Evolutionary conservation across 2,888 invertebrate species (phyloP).

Genomic region (Cybosia mesomella): DNA sequence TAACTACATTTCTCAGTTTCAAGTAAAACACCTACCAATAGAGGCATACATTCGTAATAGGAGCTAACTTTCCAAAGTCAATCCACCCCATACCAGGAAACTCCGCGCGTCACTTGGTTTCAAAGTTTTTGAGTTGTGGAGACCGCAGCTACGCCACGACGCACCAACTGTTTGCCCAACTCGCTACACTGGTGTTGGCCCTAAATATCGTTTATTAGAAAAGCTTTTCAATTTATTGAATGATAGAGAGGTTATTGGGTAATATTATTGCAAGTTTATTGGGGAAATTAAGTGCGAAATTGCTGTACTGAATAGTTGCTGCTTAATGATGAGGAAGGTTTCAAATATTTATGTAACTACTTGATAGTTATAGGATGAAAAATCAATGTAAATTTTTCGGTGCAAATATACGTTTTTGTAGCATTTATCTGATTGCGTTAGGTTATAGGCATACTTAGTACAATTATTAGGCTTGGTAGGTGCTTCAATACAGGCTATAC

Average conservation of each 20-base stretch:
- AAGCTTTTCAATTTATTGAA: slow-evolving; percentile 58
- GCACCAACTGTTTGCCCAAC: slow-evolving; percentile 49
- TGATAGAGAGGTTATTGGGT: slow-evolving; percentile 17
- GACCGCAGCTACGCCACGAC: slow-evolving; percentile 41
- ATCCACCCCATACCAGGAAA: slow-evolving; percentile 41
- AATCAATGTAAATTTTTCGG: no score
- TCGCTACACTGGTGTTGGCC: slow-evolving; percentile 50
- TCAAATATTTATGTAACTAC: neutral
- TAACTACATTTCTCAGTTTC: slow-evolving; percentile 14
- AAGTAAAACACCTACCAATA: slow-evolving; percentile 16
- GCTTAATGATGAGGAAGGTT: neutral
- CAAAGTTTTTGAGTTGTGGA: slow-evolving; percentile 55
- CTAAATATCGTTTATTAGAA: slow-evolving; percentile 62
- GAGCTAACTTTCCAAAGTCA: slow-evolving; percentile 54
- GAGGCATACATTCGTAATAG: slow-evolving; percentile 38
- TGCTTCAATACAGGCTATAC: neutral
- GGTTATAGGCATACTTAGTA: no score
- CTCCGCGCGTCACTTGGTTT: slow-evolving; percentile 50
- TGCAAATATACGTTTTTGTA: no score
- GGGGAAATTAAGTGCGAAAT: slow-evolving; percentile 17
- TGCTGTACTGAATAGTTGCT: neutral
- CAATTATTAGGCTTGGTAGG: no score
- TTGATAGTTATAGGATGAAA: neutral
- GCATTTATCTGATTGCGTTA: no score
- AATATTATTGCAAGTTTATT: slow-evolving; percentile 25